phyloP scores from a whole-genome alignment of 1,140 invertebrate genomes.

The Andrena cerasifolii region DNA sequence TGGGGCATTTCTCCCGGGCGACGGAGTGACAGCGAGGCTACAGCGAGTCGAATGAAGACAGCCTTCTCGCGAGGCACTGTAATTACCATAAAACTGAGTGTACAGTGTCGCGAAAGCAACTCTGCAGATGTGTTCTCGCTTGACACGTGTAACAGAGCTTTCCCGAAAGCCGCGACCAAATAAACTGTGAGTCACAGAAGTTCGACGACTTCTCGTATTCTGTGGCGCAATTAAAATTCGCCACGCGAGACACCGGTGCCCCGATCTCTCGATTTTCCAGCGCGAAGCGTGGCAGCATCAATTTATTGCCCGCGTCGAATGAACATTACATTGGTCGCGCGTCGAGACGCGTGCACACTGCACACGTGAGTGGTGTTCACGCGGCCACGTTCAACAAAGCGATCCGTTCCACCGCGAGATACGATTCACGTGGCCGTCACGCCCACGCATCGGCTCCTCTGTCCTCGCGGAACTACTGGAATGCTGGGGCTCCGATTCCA shows the following conservation, averaged over 20 bases:
- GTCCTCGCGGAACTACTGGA: constrained; percentile 40
- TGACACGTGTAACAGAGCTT: too few relatives aligned
- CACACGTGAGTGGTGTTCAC: not conserved
- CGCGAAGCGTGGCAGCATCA: constrained; percentile 24
- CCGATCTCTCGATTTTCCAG: not conserved
- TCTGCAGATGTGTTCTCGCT: too few relatives aligned
- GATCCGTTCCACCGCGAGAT: constrained; percentile 40
- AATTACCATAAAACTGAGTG: not conserved
- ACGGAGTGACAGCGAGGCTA: not conserved
- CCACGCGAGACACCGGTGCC: not conserved
- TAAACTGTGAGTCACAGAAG: not conserved
- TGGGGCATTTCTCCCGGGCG: not conserved
- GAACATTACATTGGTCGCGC: constrained; percentile 1
- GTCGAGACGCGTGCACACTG: too few relatives aligned
- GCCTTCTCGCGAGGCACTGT: not conserved
- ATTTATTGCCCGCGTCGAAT: constrained; percentile 8
- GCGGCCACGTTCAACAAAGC: constrained; percentile 29
- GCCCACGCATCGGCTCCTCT: constrained; percentile 32
- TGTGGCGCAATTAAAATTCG: not conserved
- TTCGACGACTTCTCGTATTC: not conserved
- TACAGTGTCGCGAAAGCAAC: not conserved
- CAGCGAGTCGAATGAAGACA: not conserved
- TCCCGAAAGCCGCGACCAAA: not conserved
- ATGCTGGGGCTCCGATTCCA: constrained; percentile 9
- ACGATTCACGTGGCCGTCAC: constrained; percentile 44